phyloP scores from a whole-genome alignment of 1,140 invertebrate species.

The Babylonia areolata region DNA sequence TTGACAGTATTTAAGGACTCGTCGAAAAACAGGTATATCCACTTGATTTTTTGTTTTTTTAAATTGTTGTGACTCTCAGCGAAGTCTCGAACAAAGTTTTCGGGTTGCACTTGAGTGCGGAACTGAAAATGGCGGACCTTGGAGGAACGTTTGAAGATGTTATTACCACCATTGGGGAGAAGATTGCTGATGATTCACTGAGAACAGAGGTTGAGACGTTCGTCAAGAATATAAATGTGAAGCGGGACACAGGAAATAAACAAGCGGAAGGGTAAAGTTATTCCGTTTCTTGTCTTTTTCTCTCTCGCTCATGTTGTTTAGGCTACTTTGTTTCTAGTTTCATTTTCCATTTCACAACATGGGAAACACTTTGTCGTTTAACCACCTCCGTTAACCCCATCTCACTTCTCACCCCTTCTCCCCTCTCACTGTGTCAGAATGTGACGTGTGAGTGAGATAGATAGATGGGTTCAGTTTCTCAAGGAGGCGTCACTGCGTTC shows the following conservation, averaged over 20 bases:
- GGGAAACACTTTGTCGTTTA: no score
- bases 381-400: no score
- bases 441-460: no score
- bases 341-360: neutral
- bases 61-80: neutral
- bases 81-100: neutral
- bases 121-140: conserved; percentile 1
- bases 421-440: no score
- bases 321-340: neutral
- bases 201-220: neutral
- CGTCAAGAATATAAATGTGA: neutral
- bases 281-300: no score
- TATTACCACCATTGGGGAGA: neutral
- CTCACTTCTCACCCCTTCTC: no score
- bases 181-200: neutral
- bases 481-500: no score
- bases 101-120: neutral
- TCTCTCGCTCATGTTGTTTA: neutral
- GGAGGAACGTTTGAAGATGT: conserved; percentile 1
- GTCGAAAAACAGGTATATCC: no score
- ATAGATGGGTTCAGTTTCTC: no score
- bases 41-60: no score
- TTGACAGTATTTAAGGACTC: no score
- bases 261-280: conserved; percentile 24
- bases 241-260: neutral